phyloP scores from a whole-genome alignment of 2,797 vertebrate genomes.

The Gadopsis marmoratus region DNA sequence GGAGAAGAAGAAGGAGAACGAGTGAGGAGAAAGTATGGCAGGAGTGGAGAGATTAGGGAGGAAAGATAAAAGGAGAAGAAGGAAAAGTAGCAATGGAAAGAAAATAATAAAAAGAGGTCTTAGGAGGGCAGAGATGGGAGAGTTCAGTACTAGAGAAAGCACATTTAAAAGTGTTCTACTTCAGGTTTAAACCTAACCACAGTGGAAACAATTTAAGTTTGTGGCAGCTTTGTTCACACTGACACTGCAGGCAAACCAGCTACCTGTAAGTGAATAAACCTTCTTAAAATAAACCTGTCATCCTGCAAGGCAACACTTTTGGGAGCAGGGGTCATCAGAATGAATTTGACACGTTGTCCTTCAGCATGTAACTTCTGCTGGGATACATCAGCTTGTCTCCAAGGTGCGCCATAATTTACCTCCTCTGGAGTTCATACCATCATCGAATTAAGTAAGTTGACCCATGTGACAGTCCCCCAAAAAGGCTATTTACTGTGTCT shows the following conservation, averaged over 20 bases:
- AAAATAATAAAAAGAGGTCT: neutral
- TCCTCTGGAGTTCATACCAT: slow-evolving; percentile 30
- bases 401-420: slow-evolving; percentile 17
- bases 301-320: slow-evolving; percentile 24
- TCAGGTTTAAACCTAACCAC: slow-evolving; percentile 1
- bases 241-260: slow-evolving; percentile 13
- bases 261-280: slow-evolving; percentile 25
- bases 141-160: neutral
- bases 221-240: neutral
- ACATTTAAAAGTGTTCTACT: neutral
- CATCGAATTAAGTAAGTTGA: slow-evolving; percentile 47
- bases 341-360: slow-evolving; percentile 34
- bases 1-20: neutral
- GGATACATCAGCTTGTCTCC: slow-evolving; percentile 41
- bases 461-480: slow-evolving; percentile 15
- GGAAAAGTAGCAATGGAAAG: neutral
- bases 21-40: neutral
- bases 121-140: neutral
- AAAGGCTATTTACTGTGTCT: slow-evolving; percentile 16
- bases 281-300: slow-evolving; percentile 50
- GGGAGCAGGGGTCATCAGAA: slow-evolving; percentile 39
- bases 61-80: neutral
- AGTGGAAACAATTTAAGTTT: neutral
- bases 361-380: slow-evolving; percentile 44
- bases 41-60: neutral